These are phyloP conservation scores for Caretta caretta DNA, from an alignment of 2,113 vertebrate genomes.

Conservation along the genomic window DNA sequence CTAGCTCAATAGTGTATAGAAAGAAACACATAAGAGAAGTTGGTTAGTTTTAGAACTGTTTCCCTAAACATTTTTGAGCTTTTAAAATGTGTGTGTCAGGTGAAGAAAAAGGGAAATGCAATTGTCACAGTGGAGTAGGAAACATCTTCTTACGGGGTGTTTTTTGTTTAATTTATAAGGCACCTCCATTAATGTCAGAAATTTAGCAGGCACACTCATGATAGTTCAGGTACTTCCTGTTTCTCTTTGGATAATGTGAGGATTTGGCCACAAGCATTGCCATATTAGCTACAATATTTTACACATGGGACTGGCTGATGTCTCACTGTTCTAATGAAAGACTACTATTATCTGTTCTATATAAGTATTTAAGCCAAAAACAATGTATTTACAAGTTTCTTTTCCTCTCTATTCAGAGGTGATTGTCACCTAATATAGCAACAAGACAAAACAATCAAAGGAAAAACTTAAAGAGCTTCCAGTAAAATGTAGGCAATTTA, in stretches of 20 bases:
- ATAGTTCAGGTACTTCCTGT: not conserved
- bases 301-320: constrained; percentile 27
- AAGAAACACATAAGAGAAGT: not conserved
- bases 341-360: constrained; percentile 19
- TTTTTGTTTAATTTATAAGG: constrained; percentile 6
- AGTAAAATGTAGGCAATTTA: constrained; percentile 31
- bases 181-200: not conserved
- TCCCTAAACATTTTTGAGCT: not conserved
- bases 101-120: not conserved
- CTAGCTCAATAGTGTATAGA: not conserved
- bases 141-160: not conserved
- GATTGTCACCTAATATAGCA: constrained; percentile 17
- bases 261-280: constrained; percentile 11
- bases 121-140: not conserved
- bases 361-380: constrained; percentile 15
- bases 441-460: constrained; percentile 9
- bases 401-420: constrained; percentile 6
- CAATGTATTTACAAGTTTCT: not conserved
- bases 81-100: not conserved
- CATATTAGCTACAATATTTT: constrained; percentile 53
- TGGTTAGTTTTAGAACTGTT: not conserved
- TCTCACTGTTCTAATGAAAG: constrained; percentile 44
- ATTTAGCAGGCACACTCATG: not conserved
- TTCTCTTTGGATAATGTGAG: not conserved
- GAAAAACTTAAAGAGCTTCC: not conserved